Evolutionary conservation across 2,797 vertebrate species (phyloP), one percentile per base, ranked within the genome.

Genomic region (Cyclura pinguis): DNA sequence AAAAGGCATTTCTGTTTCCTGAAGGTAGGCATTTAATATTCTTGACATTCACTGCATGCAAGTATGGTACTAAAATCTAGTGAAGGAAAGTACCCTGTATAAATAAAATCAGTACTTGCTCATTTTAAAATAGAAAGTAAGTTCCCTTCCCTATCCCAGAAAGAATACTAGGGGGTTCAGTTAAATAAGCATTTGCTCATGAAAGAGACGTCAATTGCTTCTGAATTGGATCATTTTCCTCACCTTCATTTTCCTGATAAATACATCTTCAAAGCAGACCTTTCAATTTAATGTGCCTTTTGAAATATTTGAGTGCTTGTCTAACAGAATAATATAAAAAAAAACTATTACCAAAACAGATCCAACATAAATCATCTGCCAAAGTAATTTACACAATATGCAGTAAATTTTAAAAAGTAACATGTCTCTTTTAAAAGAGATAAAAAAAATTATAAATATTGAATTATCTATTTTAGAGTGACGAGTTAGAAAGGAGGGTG

Each of bases 211-310:
- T 87, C 94, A 92, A 78, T 59, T 88, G 87, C 50, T 90, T 22
- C 88, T 86, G 86, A 88, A 93, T 0, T 80, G 84, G 55, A 93
- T 83, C 80, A 8, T 7, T 81, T 90, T 69, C 55, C 72, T 89
- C 87, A 74, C 32, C 9, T 87, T 9, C 87, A 32, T 42, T 80
- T 90, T 81, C 88, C 32, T 78, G 67, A 82, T 0, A 91, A 32
- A 42, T 92, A 92, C 86, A 91, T 67, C 62, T 93, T 50, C 27
- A n/a, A 86, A 50, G 2, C 55, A 81, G 87, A n/a, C 47, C 90
- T 93, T 52, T 88, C 84, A 78, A 92, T 84, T 42, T 93, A 90
- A 92, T 89, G 87, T 83, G 90, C 90, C 84, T 78, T 87, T 88
- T 94, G 76, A 92, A 29, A 38, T 67, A 88, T 88, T 92, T 84